Conservation (phyloP, 2,888 invertebrate species). For the Choristoneura rosaceana region DNA sequence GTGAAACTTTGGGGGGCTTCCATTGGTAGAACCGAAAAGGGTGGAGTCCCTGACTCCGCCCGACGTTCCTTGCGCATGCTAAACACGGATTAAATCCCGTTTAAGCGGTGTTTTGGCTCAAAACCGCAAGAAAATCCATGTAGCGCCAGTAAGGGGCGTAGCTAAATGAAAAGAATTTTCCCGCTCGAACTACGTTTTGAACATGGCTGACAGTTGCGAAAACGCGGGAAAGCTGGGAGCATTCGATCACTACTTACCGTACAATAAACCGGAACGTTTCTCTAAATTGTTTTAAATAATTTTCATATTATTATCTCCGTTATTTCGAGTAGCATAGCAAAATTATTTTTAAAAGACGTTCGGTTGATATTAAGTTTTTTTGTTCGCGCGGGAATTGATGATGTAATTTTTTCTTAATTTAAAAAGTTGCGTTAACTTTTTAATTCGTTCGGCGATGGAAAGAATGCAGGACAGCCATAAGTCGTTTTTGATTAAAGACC, state of each 20-base stretch:
- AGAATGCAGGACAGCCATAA: slow-evolving; percentile 88
- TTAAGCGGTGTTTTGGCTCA: slow-evolving; percentile 84
- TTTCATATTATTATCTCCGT: neutral
- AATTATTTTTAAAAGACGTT: neutral
- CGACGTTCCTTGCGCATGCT: slow-evolving; percentile 75
- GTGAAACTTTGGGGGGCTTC: slow-evolving; percentile 61
- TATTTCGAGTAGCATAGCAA: neutral
- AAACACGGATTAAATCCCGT: slow-evolving; percentile 81
- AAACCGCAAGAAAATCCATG: slow-evolving; percentile 84
- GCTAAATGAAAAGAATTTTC: slow-evolving; percentile 82
- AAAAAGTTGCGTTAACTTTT: slow-evolving; percentile 25
- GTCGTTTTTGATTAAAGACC: slow-evolving; percentile 93
- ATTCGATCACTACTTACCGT: slow-evolving; percentile 44
- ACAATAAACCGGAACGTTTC: neutral
- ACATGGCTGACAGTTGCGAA: slow-evolving; percentile 77
- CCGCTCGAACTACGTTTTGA: slow-evolving; percentile 75
- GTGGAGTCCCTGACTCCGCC: slow-evolving; percentile 70
- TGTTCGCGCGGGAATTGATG: neutral
- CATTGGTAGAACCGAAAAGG: slow-evolving; percentile 63
- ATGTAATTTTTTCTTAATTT: slow-evolving; percentile 24
- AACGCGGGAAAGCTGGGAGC: slow-evolving; percentile 76
- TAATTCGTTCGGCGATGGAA: neutral
- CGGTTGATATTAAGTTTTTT: neutral
- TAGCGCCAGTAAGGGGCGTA: slow-evolving; percentile 80
- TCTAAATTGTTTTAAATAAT: neutral